Percentiles rank a stretch among this genome's conserved stretches.
Conservation (phyloP, 2,888 invertebrate species). For the Hirtodrosophila trivittata region DNA sequence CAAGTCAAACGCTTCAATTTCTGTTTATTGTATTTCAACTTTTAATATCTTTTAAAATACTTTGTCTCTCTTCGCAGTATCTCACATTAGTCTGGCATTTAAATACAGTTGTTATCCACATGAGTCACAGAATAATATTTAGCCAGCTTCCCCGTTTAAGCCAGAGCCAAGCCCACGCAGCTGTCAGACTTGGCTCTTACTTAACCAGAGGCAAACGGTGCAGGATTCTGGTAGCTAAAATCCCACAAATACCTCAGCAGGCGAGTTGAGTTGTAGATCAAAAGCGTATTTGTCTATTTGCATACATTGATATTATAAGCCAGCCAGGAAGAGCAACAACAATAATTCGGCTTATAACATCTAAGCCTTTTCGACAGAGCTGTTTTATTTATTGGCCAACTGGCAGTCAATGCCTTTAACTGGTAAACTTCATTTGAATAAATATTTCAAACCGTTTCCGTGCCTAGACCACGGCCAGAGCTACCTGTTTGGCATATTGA, state of each 20-base stretch:
- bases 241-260: neutral
- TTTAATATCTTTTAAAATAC: too few relatives aligned
- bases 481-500: constrained; percentile 59
- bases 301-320: constrained; percentile 46
- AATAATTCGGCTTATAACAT: neutral
- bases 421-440: constrained; percentile 49
- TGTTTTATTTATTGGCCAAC: constrained; percentile 40
- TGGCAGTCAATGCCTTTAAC: constrained; percentile 28
- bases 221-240: neutral
- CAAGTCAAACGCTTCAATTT: too few relatives aligned
- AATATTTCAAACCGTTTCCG: constrained; percentile 44
- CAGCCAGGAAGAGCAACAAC: constrained; percentile 12
- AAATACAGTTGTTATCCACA: too few relatives aligned
- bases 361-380: constrained; percentile 34
- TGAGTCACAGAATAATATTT: too few relatives aligned
- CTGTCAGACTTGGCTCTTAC: too few relatives aligned
- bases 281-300: constrained; percentile 45
- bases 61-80: too few relatives aligned
- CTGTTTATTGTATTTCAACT: too few relatives aligned
- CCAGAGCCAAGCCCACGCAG: too few relatives aligned
- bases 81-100: too few relatives aligned
- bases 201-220: neutral
- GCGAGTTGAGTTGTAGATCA: constrained; percentile 31
- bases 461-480: constrained; percentile 6
- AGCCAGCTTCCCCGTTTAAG: too few relatives aligned